Base-by-base conservation (phyloP, 1,140 invertebrate species). In the Pogonus chalceus region DNA sequence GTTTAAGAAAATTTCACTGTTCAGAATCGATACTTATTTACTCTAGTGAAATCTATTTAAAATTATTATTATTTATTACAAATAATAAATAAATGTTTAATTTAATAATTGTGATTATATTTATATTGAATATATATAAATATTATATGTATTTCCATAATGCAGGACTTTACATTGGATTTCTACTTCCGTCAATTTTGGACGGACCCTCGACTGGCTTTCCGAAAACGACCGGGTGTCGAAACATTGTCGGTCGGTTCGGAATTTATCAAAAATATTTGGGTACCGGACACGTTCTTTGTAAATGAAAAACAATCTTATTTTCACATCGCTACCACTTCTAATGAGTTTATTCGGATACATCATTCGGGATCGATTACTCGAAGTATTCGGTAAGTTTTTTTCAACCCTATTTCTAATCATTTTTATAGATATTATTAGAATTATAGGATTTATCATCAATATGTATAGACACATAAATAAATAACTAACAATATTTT, bases 101-200 rank as follows among this genome's bases (percentile, higher is more conserved):
- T 48, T 48, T 48, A 48, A 48, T 48, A 16, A n/a, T n/a, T n/a
- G n/a, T n/a, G n/a, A n/a, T n/a, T n/a, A n/a, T n/a, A n/a, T n/a
- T n/a, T n/a, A n/a, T n/a, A n/a, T n/a, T n/a, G n/a, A n/a, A n/a
- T n/a, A n/a, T n/a, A n/a, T n/a, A n/a, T n/a, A n/a, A n/a, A n/a
- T n/a, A n/a, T n/a, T n/a, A n/a, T n/a, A n/a, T n/a, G n/a, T n/a
- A n/a, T n/a, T n/a, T n/a, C n/a, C n/a, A n/a, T n/a, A n/a, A n/a
- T n/a, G n/a, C 74, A 96, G 93, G 94, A 98, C 79, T 98, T 96
- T 76, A 97, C 94, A 56, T 76, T 96, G 80, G 95, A 98, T 79
- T 94, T 98, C 80, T 97, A 97, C 83, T 95, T 96, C 79, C 88
- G 94, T 71, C 94, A 97, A 81, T 92, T 91, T 76, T 97, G 95